phyloP scores from a whole-genome alignment of 2,113 vertebrate genomes.

The Neofelis nebulosa region DNA sequence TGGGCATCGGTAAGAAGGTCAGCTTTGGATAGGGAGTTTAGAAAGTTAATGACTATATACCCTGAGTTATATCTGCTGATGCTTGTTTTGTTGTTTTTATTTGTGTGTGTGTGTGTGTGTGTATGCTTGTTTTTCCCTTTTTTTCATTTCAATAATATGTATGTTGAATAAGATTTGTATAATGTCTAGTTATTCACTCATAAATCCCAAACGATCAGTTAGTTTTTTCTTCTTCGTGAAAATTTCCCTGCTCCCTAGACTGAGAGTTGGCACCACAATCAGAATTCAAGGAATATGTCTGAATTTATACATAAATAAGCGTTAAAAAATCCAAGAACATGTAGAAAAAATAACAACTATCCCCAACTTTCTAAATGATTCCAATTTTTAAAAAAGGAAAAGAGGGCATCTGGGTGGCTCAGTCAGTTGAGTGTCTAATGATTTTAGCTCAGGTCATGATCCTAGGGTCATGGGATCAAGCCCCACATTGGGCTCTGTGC shows the following conservation, averaged over 20 bases:
- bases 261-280: neutral
- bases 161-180: neutral
- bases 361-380: neutral
- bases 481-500: no score
- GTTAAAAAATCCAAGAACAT: neutral
- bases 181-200: neutral
- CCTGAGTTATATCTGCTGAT: neutral
- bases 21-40: neutral
- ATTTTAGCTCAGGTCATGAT: no score
- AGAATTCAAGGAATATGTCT: neutral
- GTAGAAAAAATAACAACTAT: neutral
- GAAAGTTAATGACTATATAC: neutral
- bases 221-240: neutral
- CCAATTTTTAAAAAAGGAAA: neutral
- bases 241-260: neutral
- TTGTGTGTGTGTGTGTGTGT: no score
- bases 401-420: no score
- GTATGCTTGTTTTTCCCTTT: neutral
- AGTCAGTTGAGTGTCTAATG: no score
- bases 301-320: constrained; percentile 11
- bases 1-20: neutral
- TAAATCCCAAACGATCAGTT: neutral
- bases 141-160: neutral
- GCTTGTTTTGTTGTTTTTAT: neutral
- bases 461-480: no score